Evolutionary conservation across 2,797 vertebrate genomes (phyloP), one percentile per base, ranked within the genome.

Genomic region (Sebastes baramenuke): DNA sequence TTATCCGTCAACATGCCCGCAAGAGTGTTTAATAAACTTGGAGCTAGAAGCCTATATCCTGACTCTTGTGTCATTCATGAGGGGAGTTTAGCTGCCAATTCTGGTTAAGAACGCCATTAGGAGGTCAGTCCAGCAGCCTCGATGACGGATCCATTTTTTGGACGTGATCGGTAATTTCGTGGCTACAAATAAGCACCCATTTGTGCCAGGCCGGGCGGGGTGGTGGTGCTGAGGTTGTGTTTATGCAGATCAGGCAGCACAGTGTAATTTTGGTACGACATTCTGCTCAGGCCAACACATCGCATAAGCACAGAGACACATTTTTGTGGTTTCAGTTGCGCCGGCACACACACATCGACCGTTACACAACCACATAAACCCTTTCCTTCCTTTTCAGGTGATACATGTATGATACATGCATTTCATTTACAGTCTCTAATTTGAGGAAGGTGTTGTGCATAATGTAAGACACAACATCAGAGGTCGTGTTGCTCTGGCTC

Each of bases 171-270:
- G 42, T 67, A 10, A 38, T 49, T 77, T 69, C 14, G 10, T 67
- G 20, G 54, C 22, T 18, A 16, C 67, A 67, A 55, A 62, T 32
- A 58, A 72, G 72, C 65, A 34, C 29, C 18, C 4, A 34, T 54
- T 76, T 71, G 46, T 55, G 38, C 46, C 16, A 18, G 6, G 30
- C 2, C 30, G 60, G 32, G 18, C 42, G 46, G 27, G 49, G 64
- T 46, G 61, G 16, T 75, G 55, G 64, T 65, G 30, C 61, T 49
- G 46, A 49, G 46, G 29, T 24, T 42, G 34, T 60, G 60, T 75
- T 79, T 68, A 82, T 52, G 58, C 29, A 79, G 36, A 54, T 64
- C 42, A 49, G 55, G 49, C 36, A 72, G 46, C 56, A 66, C 52
- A 49, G 25, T 32, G 32, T 58, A 32, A 52, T 67, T 71, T 38